Evolutionary conservation across 2,797 vertebrate genomes (phyloP).

Genomic region (Coregonus suidteri): DNA sequence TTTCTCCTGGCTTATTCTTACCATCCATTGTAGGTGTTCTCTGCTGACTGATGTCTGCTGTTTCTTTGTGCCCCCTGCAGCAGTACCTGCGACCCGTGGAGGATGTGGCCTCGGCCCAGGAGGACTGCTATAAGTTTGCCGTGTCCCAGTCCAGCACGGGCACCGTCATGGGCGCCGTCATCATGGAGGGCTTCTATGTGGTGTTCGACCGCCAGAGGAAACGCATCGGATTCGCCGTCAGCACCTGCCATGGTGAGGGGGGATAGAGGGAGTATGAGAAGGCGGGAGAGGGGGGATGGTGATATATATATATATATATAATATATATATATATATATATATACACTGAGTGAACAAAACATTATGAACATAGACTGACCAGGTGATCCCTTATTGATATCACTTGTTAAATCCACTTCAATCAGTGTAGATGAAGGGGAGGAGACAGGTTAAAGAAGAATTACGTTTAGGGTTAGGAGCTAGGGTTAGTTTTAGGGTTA

Average conservation of each 20-base stretch:
- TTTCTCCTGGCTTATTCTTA: too few species aligned
- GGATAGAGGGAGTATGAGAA: too few species aligned
- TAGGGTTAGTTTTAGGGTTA: too few species aligned
- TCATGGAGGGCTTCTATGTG: constrained; percentile 99
- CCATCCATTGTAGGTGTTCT: background rate
- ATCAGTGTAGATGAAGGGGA: too few species aligned
- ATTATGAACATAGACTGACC: too few species aligned
- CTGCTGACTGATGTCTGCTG: background rate
- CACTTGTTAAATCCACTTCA: too few species aligned
- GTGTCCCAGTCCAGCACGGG: constrained; percentile 97
- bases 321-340: too few species aligned
- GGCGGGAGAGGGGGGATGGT: background rate
- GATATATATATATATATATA: background rate
- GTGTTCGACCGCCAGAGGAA: constrained; percentile 92
- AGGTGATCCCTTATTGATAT: too few species aligned
- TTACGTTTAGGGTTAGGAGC: too few species aligned
- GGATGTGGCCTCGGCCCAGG: constrained; percentile 92
- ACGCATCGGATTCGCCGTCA: constrained; percentile 96
- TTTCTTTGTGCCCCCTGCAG: constrained; percentile 60
- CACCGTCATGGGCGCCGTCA: constrained; percentile 96
- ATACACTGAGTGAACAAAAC: too few species aligned
- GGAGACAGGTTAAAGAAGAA: too few species aligned
- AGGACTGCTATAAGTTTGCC: constrained; percentile 98
- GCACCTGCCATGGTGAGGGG: constrained; percentile 90
- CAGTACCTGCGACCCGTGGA: constrained; percentile 98